Conservation (phyloP, 2,888 invertebrate species). For the Conomelus anceps region DNA sequence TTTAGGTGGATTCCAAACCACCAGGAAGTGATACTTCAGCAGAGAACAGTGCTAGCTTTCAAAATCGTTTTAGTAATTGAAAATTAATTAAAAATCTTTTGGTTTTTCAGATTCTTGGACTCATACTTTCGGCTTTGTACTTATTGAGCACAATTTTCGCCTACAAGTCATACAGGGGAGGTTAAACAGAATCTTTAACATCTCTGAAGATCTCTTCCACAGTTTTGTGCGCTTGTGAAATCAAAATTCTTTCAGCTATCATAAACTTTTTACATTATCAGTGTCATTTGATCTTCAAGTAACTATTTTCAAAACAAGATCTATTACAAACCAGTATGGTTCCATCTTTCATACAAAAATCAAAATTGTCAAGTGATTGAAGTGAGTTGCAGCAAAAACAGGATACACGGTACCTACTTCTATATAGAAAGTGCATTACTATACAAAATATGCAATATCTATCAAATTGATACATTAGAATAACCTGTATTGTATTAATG, state of each 20-base stretch:
- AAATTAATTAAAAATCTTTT: constrained; percentile 31
- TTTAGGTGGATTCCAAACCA: too few relatives aligned
- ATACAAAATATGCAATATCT: too few relatives aligned
- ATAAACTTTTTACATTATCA: neutral
- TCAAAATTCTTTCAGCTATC: neutral
- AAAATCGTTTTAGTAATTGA: constrained; percentile 6
- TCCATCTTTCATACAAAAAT: neutral
- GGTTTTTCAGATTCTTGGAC: constrained; percentile 63
- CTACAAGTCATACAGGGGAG: constrained; percentile 66
- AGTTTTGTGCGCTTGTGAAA: neutral
- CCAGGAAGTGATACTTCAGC: too few relatives aligned
- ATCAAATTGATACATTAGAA: too few relatives aligned
- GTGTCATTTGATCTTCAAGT: neutral
- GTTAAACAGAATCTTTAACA: constrained; percentile 49
- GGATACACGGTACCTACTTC: too few relatives aligned
- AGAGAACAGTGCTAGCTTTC: too few relatives aligned
- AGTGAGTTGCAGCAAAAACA: too few relatives aligned
- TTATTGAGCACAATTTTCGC: constrained; percentile 71
- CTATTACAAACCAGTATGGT: neutral
- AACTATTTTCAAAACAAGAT: neutral
- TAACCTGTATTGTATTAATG: too few relatives aligned
- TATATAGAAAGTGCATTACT: too few relatives aligned
- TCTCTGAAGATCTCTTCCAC: neutral
- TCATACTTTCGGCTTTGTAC: constrained; percentile 65
- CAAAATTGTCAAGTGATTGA: neutral